Conservation (phyloP, 2,113 vertebrate genomes). For the Ammodramus savannarum region DNA sequence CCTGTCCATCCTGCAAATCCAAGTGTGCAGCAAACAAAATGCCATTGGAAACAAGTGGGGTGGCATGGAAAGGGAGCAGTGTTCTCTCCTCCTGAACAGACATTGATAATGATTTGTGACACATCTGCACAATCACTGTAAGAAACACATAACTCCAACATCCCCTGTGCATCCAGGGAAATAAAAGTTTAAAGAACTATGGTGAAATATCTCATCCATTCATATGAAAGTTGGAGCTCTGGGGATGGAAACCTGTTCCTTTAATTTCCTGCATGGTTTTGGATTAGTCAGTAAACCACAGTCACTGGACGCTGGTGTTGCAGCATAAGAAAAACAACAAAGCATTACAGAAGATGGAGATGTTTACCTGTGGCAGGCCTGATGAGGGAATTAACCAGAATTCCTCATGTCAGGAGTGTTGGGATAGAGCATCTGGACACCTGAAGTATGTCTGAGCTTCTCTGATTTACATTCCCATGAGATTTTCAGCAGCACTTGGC, state of each 20-base stretch:
- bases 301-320: not conserved
- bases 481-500: not conserved
- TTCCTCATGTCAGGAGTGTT: not conserved
- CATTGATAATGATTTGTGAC: not conserved
- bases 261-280: not conserved
- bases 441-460: not conserved
- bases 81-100: not conserved
- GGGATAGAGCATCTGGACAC: not conserved
- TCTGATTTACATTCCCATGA: not conserved
- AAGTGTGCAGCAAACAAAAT: not conserved
- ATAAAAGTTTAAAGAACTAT: not conserved
- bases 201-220: constrained; percentile 52
- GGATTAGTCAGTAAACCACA: constrained; percentile 42
- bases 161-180: not conserved
- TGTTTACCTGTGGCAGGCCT: not conserved
- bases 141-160: not conserved
- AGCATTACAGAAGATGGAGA: not conserved
- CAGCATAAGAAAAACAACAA: not conserved
- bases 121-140: not conserved
- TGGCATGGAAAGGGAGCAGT: fast-evolving
- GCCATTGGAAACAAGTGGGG: not conserved
- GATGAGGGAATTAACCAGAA: not conserved
- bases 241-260: constrained; percentile 3
- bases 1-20: not conserved
- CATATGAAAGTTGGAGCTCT: not conserved